Evolutionary conservation across 2,797 vertebrate genomes (phyloP), one percentile per base, ranked within the genome.

Genomic region (Tolypeutes matacus): DNA sequence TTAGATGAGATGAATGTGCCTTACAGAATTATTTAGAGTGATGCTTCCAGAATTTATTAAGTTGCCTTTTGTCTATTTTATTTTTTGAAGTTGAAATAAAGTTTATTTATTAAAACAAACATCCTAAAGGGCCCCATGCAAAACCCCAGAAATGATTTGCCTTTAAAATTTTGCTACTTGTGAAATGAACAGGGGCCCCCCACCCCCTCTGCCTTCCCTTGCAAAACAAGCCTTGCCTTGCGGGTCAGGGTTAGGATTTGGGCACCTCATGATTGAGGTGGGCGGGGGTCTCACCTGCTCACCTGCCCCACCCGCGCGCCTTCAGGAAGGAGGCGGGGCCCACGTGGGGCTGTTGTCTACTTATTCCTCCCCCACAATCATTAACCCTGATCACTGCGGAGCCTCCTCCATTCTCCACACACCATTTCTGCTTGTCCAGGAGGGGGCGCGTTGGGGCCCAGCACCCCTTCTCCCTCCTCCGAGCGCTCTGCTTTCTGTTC

Each of bases 341-440:
- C 51, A 53, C 14, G 11, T 53, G 51, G 14, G 51, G 23, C 42
- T 1, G 1, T 27, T 31, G 21, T 76, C 17, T 29, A 23, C 4
- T 10, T 17, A 17, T 13, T 20, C 1, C 17, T 77, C 2, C 34
- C 20, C 31, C 20, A 31, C 29, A 7, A 9, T 58, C 62, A 75
- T 51, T 21, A 25, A 31, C 36, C 17, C n/a, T 14, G 34, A 64
- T 4, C 2, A 4, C 31, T 5, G 3, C 14, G 25, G 2, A 2
- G 1, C 67, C 21, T n/a, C 15, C 67, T 13, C 34, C 20, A 7
- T 58, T 20, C 56, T 17, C 56, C 53, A 5, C 42, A 46, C 53
- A 14, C 34, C 11, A 4, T 15, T 25, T 77, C 46, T 80, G 39
- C 18, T 62, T 62, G 80, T 34, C 4, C 27, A 25, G 39, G 27